Percentiles rank a stretch among this genome's conserved stretches.
phyloP scores from a whole-genome alignment of 1,140 invertebrate genomes.

The Rhagoletis zephyria region DNA sequence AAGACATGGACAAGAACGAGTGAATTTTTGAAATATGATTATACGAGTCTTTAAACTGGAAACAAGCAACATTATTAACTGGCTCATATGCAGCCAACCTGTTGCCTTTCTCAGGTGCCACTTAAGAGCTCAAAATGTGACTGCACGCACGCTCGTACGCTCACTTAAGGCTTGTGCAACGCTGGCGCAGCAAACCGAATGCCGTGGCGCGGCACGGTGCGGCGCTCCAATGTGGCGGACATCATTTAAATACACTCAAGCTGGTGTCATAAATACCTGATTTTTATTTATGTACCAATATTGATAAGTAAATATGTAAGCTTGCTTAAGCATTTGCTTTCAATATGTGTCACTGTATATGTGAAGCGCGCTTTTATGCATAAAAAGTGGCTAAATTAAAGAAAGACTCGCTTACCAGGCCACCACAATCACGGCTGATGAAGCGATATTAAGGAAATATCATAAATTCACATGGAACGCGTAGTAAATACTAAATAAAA shows the following conservation, averaged over 20 bases:
- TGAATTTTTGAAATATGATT: background rate
- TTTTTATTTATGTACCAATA: constrained; percentile 36
- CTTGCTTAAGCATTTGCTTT: background rate
- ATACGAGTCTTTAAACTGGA: background rate
- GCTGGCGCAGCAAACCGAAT: background rate
- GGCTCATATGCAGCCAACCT: background rate
- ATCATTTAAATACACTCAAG: constrained; percentile 49
- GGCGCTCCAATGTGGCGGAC: background rate
- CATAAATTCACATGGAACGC: constrained; percentile 46
- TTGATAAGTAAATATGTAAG: background rate
- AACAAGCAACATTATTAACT: background rate
- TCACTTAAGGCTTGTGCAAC: background rate
- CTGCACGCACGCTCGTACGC: background rate
- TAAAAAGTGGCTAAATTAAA: constrained; percentile 34
- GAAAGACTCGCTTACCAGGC: background rate
- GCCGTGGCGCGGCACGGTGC: too few relatives aligned
- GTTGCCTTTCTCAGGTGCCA: constrained; percentile 29
- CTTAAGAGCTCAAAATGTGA: background rate
- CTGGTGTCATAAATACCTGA: constrained; percentile 42
- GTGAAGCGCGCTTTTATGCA: background rate
- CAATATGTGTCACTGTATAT: background rate
- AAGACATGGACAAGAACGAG: background rate
- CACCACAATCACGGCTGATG: background rate
- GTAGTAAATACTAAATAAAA: constrained; percentile 17
- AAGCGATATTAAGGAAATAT: constrained; percentile 21